phyloP scores from a whole-genome alignment of 2,797 vertebrate species.

The Poliocrania exsul region DNA sequence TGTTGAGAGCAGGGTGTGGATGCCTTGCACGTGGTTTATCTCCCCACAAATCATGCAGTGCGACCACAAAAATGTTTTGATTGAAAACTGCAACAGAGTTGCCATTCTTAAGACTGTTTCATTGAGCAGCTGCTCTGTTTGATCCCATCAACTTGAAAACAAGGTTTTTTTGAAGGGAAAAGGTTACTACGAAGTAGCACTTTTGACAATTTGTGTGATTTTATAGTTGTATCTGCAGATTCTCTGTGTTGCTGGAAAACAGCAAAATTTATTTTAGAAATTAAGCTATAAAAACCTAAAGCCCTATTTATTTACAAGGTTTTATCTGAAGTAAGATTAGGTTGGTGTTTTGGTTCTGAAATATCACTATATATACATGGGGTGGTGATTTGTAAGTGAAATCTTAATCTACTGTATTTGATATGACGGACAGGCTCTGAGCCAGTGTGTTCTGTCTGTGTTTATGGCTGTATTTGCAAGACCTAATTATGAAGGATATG shows the following conservation, averaged over 20 bases:
- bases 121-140: not conserved
- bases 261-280: not conserved
- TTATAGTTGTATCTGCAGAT: not conserved
- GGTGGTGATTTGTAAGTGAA: not conserved
- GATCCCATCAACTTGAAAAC: not conserved
- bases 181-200: not conserved
- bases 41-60: not conserved
- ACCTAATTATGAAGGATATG: not conserved
- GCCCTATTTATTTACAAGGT: not conserved
- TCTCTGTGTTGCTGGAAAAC: not conserved
- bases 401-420: not conserved
- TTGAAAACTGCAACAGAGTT: not conserved
- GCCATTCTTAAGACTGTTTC: not conserved
- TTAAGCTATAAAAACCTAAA: not conserved
- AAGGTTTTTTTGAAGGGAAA: not conserved
- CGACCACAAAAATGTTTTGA: not conserved
- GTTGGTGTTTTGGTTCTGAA: not conserved
- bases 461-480: not conserved
- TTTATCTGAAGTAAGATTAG: not conserved
- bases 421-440: not conserved
- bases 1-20: not conserved
- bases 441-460: not conserved
- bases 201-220: not conserved
- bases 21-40: not conserved
- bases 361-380: not conserved